Base-by-base conservation (phyloP, 37 sponge, comb jelly and placozoan genomes). In the Aplysina aerophoba region DNA sequence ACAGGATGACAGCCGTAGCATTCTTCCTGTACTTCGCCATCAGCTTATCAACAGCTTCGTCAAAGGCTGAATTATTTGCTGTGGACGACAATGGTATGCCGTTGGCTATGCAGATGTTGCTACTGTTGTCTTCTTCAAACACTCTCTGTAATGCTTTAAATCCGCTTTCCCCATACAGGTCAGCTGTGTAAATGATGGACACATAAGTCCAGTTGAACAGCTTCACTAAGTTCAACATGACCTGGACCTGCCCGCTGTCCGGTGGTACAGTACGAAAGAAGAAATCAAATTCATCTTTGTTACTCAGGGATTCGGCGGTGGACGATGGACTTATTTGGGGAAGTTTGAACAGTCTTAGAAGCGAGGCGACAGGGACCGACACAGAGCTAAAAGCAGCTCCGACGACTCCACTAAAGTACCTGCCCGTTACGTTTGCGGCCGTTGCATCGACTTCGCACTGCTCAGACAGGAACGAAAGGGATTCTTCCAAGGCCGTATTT, bases 201-300 rank as follows among this genome's bases (percentile, higher is more conserved):
- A 91, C 88, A 79, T 89, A 92, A 25, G 72, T 86, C 92, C 92
- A 92, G 20, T 87, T 84, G 82, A 86, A 89, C 1, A 17, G n/a
- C 22, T 50, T 56, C 4, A 89, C 81, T 15, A 94, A 57, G 27
- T 88, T 92, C n/a, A 81, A 87, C 75, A 94, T 88, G 31, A 87
- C 92, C 53, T 39, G 30, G 0, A 92, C 87, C 62, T 94, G 95
- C 59, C 87, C 71, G 25, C 34, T 55, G 67, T 94, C 95, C 24
- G 95, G 89, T 55, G 95, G 93, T 21, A 92, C 68, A 0, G 91
- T 92, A 15, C 95, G 87, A 27, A 92, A 79, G 68, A 94, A 94
- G 53, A 83, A 94, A 15, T 88, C 87, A 73, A 85, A 94, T 0
- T 85, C 24, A 16, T 92, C 77, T 54, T 84, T 90, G 40, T 94